phyloP scores from a whole-genome alignment of 2,888 invertebrate genomes.

The Eurytoma adleriae region DNA sequence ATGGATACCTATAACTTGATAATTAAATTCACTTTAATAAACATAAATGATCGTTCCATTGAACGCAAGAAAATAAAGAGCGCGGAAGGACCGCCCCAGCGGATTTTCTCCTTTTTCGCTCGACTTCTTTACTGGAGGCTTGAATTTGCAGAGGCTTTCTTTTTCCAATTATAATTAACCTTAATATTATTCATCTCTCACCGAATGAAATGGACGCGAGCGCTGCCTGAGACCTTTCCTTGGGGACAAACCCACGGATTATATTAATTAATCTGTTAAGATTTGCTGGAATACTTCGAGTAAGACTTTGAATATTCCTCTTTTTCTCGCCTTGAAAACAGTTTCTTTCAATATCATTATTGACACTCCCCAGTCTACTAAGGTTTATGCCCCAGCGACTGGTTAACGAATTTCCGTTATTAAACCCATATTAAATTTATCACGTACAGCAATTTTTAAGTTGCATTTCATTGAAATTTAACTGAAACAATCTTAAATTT shows the following conservation, averaged over 20 bases:
- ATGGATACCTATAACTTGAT: conserved; percentile 31
- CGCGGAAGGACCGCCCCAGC: not conserved
- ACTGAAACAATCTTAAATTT: too few species aligned
- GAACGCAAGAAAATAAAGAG: conserved; percentile 22
- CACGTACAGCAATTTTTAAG: too few species aligned
- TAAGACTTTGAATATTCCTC: conserved; percentile 13
- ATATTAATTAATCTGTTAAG: conserved; percentile 70
- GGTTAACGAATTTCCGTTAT: not conserved
- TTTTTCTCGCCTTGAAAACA: conserved; percentile 30
- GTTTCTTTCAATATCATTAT: conserved; percentile 32
- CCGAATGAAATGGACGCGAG: conserved; percentile 44
- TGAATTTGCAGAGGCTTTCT: conserved; percentile 67
- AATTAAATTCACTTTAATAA: conserved; percentile 55
- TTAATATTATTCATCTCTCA: conserved; percentile 69
- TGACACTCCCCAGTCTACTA: conserved; percentile 20
- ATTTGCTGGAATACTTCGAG: conserved; percentile 43
- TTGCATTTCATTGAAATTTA: too few species aligned
- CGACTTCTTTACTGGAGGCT: conserved; percentile 54
- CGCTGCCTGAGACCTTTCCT: conserved; percentile 35
- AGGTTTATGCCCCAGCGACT: not conserved
- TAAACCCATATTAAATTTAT: too few species aligned
- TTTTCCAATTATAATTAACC: conserved; percentile 70
- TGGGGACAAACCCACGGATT: conserved; percentile 56
- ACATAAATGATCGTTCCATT: conserved; percentile 49
- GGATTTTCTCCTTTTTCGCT: not conserved